These are phyloP conservation scores for Vireo griseus DNA, from an alignment of 2,797 vertebrate species.

Conservation along the genomic window DNA sequence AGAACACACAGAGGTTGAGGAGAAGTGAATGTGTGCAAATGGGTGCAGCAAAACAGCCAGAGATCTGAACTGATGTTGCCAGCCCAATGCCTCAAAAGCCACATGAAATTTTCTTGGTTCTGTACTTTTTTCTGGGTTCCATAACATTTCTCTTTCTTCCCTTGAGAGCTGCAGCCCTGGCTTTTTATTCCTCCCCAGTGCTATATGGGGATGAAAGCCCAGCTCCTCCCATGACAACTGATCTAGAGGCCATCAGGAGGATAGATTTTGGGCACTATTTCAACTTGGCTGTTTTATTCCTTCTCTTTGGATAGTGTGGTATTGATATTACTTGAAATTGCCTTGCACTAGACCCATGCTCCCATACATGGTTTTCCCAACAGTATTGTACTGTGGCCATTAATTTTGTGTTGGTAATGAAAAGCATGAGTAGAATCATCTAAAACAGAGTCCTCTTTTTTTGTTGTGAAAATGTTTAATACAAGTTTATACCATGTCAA, in stretches of 20 bases:
- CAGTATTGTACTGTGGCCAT: background rate
- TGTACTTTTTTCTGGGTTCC: background rate
- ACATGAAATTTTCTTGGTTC: background rate
- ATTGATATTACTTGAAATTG: background rate
- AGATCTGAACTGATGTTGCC: background rate
- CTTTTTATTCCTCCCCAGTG: background rate
- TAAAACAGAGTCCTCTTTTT: background rate
- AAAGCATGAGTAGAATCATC: background rate
- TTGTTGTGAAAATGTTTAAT: background rate
- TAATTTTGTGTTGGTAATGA: background rate
- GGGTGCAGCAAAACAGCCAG: background rate
- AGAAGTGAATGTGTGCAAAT: background rate
- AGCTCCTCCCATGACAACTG: background rate
- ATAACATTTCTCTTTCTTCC: background rate
- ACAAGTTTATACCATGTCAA: background rate
- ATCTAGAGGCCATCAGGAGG: background rate
- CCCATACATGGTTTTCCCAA: background rate
- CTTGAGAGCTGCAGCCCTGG: background rate
- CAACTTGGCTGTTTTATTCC: background rate
- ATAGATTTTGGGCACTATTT: background rate
- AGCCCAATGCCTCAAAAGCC: background rate
- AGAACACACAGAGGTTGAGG: fast-evolving
- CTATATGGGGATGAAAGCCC: background rate
- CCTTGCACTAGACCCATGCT: background rate
- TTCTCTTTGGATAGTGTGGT: background rate